Evolutionary conservation across 2,888 invertebrate genomes (phyloP), one percentile per base, ranked within the genome.

Genomic region (Chironomus tentans): DNA sequence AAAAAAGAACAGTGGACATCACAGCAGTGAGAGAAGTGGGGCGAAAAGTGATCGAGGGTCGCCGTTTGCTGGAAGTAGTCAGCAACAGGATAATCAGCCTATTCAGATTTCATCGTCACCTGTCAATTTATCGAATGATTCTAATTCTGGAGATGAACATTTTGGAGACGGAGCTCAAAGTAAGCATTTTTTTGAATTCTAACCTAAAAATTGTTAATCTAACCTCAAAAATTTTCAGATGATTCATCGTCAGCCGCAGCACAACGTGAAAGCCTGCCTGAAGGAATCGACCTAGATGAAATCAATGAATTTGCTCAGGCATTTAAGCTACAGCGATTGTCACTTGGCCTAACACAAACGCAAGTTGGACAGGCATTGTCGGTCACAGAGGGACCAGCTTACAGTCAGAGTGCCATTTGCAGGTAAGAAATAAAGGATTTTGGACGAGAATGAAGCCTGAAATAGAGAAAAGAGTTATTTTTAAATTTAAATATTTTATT

Each of bases 341-440:
- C 97, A 12, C 85, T 98, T 79, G 98, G 98, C 76, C 87, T 98
- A 78, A 98, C 98, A 62, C 97, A 97, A 85, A 97, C 97, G 0
- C 98, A 98, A 87, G 95, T 96, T 76, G 95, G 96, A n/a, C 97
- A 97, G 85, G 97, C 98, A 61, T 86, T 98, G 12, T 97, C 95
- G 78, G 93, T 96, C 77, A 97, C 97, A 22, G 97, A 97, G 85
- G 98, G 98, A 76, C 98, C 98, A 47, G 97, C 97, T 72, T 98
- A 98, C 85, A 97, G 97, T 85, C 98, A 98, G 88, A 97, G 97
- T 85, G 98, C 98, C 80, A 98, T 98, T 84, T 98, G 98, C 94
- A 95, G 97, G 97, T 97, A 88, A 87, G 86, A 78, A n/a, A 28
- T 18, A 21, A 22, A 10, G 18, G 10, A 2, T 22, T 65, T 22